phyloP scores from a whole-genome alignment of 2,797 vertebrate genomes.

The Phrynocephalus forsythii region DNA sequence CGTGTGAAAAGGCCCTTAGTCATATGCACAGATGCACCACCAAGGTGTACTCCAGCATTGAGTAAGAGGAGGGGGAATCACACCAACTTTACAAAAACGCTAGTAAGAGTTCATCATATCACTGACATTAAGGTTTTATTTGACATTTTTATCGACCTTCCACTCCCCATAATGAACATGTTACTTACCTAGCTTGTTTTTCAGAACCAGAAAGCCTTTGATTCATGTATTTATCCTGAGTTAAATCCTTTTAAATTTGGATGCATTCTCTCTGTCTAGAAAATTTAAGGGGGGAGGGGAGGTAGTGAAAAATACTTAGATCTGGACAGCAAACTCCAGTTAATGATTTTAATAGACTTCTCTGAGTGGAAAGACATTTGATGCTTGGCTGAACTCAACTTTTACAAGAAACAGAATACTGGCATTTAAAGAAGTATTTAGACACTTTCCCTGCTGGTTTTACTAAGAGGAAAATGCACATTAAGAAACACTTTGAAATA shows the following conservation, averaged over 20 bases:
- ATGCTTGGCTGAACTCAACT: slow-evolving; percentile 54
- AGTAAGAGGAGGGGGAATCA: no score
- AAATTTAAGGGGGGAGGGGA: neutral
- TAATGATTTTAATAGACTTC: slow-evolving; percentile 44
- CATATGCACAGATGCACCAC: neutral
- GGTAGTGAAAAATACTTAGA: neutral
- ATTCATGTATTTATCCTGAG: neutral
- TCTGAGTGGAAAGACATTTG: slow-evolving; percentile 64
- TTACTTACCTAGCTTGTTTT: neutral
- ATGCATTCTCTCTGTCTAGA: neutral
- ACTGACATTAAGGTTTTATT: neutral
- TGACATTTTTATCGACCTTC: neutral
- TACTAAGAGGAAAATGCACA: slow-evolving; percentile 74
- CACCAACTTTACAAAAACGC: neutral
- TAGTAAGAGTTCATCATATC: neutral
- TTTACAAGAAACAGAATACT: slow-evolving; percentile 62
- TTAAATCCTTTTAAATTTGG: neutral
- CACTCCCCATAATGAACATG: neutral
- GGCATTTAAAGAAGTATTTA: slow-evolving; percentile 78
- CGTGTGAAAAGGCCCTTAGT: neutral
- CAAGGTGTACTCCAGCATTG: no score
- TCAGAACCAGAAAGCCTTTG: neutral
- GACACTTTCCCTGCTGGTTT: slow-evolving; percentile 82
- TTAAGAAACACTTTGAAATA: slow-evolving; percentile 79
- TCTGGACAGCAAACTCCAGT: neutral